Conservation (phyloP, 2,797 vertebrate species). For the Arctocebus calabarensis region DNA sequence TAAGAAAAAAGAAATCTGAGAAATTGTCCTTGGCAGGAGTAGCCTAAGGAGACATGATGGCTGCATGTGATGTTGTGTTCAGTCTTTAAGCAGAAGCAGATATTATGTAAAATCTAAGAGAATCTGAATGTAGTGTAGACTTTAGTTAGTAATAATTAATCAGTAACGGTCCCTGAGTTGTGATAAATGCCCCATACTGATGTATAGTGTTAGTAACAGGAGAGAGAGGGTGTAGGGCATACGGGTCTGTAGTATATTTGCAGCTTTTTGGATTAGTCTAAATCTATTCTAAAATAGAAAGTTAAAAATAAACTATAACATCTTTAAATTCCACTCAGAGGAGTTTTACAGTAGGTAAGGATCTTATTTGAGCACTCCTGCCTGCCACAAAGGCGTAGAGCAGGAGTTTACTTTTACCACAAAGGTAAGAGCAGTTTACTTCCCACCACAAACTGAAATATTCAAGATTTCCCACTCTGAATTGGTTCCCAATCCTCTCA, state of each 20-base stretch:
- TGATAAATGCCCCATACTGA: background rate
- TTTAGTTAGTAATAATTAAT: background rate
- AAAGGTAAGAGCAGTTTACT: background rate
- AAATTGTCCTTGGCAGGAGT: background rate
- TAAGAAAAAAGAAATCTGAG: background rate
- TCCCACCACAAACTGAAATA: conserved; percentile 27
- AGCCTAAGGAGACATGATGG: background rate
- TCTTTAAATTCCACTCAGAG: background rate
- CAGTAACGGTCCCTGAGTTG: background rate
- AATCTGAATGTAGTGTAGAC: background rate
- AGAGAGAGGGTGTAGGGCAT: background rate
- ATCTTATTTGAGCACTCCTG: background rate
- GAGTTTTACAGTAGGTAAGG: conserved; percentile 24
- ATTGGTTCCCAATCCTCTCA: conserved; percentile 48
- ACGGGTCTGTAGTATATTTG: background rate
- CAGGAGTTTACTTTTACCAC: too few species aligned
- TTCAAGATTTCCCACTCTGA: conserved; percentile 46
- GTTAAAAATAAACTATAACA: background rate
- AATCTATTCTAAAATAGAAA: conserved; percentile 1
- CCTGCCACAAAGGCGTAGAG: background rate
- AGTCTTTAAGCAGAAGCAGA: background rate
- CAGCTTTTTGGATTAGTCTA: background rate
- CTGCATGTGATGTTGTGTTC: background rate
- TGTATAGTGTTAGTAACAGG: background rate
- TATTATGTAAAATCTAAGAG: background rate